Evolutionary conservation across 1,140 invertebrate species (phyloP), one percentile per base, ranked within the genome.

Genomic region (Dendrolimus kikuchii): DNA sequence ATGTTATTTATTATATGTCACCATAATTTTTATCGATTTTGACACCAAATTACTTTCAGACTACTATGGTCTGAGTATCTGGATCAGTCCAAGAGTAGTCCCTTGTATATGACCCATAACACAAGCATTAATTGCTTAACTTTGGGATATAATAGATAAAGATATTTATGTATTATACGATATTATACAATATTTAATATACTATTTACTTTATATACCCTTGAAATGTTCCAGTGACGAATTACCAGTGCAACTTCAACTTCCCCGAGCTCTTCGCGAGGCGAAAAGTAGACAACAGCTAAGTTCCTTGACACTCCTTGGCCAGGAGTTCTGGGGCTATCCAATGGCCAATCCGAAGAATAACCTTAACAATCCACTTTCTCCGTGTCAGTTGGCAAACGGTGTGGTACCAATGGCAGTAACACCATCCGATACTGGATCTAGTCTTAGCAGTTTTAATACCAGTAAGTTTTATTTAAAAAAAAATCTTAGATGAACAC

Each of bases 311-410:
- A 96, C 97, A 5, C 89, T 98, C 48, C 85, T 99, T 38, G 97
- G 97, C 41, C 96, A 98, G 90, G 95, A 96, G 87, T 96, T 96
- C 86, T 97, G 96, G 96, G 91, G 95, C 54, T 96, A 96, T 77
- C 93, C 92, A 38, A 93, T 93, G 92, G 92, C 93, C 39, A 92
- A 92, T 74, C 91, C 92, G 5, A 91, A 92, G 52, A 81, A 76
- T 83, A 81, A 77, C n/a, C 65, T 74, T 5, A 68, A 60, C 43
- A 81, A 71, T 52, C 38, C 77, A 7, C 57, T 86, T 6, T 83
- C 81, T 23, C 81, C 83, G 7, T 72, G 77, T 56, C 81, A 82
- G 51, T 53, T 81, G 5, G 68, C 76, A 4, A 83, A 84, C 55
- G 81, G 77, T 38, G 71, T 83, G 0, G 68, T 85, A 5, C 85